phyloP scores from a whole-genome alignment of 2,888 invertebrate genomes.

The Adineta ricciae region DNA sequence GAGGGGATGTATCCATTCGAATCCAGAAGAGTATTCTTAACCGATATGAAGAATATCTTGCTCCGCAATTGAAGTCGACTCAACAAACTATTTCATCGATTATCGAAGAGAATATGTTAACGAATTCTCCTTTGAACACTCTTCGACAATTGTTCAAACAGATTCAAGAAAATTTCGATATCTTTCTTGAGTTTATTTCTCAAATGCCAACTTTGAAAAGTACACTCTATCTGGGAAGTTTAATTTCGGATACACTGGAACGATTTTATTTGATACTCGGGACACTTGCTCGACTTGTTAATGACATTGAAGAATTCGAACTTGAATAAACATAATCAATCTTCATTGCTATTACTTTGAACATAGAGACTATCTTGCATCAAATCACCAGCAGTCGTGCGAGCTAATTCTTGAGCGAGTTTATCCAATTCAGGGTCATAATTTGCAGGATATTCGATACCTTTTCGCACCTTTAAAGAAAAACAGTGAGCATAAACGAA shows the following conservation, averaged over 20 bases:
- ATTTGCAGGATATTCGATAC: not conserved
- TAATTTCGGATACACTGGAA: not conserved
- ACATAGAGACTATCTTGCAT: not conserved
- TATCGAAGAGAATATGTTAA: not conserved
- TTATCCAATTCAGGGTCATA: not conserved
- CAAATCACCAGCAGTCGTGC: not conserved
- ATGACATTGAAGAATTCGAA: not conserved
- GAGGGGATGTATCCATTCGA: not conserved
- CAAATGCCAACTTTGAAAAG: not conserved
- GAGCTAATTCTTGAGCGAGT: not conserved
- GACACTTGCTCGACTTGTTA: not conserved
- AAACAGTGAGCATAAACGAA: not conserved
- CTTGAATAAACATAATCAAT: not conserved
- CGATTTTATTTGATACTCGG: not conserved
- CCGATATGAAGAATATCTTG: not conserved
- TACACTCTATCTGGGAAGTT: not conserved
- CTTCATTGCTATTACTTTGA: not conserved
- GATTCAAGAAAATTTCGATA: not conserved
- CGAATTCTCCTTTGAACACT: not conserved
- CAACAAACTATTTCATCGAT: not conserved
- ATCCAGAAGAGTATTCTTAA: not conserved
- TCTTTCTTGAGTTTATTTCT: not conserved
- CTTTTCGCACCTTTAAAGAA: not conserved
- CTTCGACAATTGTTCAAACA: not conserved
- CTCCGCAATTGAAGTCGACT: not conserved